Conservation (phyloP, 2,888 invertebrate genomes). For the Auanema sp. region DNA sequence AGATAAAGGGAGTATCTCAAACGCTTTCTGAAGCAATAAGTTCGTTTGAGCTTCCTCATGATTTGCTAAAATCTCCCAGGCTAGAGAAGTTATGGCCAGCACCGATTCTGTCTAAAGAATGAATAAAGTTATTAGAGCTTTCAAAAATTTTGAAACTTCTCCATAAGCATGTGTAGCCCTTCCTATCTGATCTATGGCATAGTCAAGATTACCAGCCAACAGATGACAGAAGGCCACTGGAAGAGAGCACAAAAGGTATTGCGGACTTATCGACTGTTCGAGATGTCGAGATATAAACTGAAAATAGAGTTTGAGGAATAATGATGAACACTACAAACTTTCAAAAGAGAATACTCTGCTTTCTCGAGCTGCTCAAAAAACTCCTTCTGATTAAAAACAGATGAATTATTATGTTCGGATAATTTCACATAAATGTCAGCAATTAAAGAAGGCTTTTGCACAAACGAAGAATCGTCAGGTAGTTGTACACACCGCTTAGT, state of each 20-base stretch:
- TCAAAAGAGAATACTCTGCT: constrained; percentile 23
- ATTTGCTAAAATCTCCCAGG: constrained; percentile 46
- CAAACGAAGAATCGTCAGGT: constrained; percentile 28
- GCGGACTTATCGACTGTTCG: constrained; percentile 2
- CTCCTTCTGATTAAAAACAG: constrained; percentile 28
- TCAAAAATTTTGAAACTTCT: not conserved
- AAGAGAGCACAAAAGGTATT: constrained; percentile 13
- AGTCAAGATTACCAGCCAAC: constrained; percentile 35
- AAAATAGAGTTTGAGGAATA: not conserved
- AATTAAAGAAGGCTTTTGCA: constrained; percentile 24
- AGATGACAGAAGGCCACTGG: constrained; percentile 37
- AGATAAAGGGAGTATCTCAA: constrained; percentile 36
- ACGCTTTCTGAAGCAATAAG: constrained; percentile 34
- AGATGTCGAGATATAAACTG: constrained; percentile 13
- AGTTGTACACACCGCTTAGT: constrained; percentile 24
- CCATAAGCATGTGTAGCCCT: constrained; percentile 20
- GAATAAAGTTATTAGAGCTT: not conserved
- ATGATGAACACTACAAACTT: too few relatives aligned
- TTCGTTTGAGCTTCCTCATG: constrained; percentile 45
- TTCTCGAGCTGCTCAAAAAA: constrained; percentile 23
- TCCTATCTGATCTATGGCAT: constrained; percentile 32
- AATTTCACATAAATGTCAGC: constrained; percentile 13
- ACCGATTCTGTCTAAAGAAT: constrained; percentile 18
- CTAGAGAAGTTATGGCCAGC: constrained; percentile 32
- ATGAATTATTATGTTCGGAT: not conserved